Evolutionary conservation across 2,797 vertebrate genomes (phyloP).

Genomic region (Propithecus perrieri): DNA sequence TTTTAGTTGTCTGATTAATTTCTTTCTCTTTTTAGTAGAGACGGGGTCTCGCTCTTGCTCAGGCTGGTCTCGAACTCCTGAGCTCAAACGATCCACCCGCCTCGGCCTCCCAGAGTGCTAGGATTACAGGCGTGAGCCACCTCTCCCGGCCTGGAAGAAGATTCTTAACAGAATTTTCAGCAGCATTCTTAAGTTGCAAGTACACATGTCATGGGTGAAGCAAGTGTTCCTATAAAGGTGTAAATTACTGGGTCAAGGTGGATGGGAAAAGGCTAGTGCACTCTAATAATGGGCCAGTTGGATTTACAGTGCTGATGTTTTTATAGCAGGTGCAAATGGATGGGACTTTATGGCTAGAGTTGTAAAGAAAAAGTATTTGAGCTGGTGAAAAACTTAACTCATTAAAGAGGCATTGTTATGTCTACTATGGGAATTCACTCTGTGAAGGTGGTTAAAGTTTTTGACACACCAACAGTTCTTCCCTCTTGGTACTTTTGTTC

Average conservation of each 20-base stretch:
- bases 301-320: not conserved
- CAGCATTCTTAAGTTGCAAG: not conserved
- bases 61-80: too few species aligned
- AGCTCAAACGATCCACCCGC: too few species aligned
- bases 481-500: constrained; percentile 37
- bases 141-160: not conserved
- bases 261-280: not conserved
- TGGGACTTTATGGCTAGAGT: not conserved
- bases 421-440: not conserved
- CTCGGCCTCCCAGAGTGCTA: too few species aligned
- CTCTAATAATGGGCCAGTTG: not conserved
- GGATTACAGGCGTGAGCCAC: too few species aligned
- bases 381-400: not conserved
- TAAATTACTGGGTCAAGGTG: not conserved
- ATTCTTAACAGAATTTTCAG: constrained; percentile 5
- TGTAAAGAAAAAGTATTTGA: constrained; percentile 30
- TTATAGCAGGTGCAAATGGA: not conserved
- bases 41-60: too few species aligned
- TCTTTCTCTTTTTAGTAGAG: too few species aligned
- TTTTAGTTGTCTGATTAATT: too few species aligned
- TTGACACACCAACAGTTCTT: not conserved
- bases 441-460: not conserved
- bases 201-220: not conserved
- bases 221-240: not conserved
- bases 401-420: constrained; percentile 17